A percentile compares a stretch with the other conserved stretches of the same genome.
phyloP scores from a whole-genome alignment of 2,113 vertebrate species.

The Athene cunicularia region DNA sequence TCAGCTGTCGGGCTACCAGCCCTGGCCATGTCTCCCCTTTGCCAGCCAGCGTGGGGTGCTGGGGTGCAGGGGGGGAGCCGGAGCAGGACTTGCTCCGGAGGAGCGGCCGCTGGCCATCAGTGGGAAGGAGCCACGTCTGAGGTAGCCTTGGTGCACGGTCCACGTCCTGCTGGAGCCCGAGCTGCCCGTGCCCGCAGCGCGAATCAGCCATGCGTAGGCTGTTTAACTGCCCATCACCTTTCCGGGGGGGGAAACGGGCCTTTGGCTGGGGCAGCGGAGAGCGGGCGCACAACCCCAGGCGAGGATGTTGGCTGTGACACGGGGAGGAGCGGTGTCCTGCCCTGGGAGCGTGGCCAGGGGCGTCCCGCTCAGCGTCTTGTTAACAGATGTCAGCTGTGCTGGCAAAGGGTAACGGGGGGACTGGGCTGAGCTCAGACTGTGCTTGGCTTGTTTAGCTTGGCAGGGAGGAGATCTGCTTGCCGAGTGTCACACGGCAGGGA shows the following conservation, averaged over 20 bases:
- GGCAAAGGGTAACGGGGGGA: rapidly evolving
- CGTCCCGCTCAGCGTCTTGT: background rate
- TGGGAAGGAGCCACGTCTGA: rapidly evolving
- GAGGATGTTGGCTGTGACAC: background rate
- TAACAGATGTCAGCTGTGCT: background rate
- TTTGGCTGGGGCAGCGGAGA: background rate
- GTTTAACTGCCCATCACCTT: background rate
- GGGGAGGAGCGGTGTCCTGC: background rate
- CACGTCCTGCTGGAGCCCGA: background rate
- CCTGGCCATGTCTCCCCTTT: background rate
- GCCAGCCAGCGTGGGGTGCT: rapidly evolving
- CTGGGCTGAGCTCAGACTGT: background rate
- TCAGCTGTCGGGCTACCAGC: background rate
- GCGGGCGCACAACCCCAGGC: rapidly evolving
- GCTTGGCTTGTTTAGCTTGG: background rate
- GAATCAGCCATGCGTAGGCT: background rate
- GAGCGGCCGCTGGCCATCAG: rapidly evolving
- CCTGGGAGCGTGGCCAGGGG: background rate
- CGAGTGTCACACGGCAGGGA: background rate
- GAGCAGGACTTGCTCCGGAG: rapidly evolving
- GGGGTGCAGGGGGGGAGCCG: background rate
- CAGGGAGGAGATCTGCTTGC: background rate
- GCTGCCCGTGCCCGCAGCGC: background rate
- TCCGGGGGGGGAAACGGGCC: background rate
- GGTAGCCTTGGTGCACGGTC: too few species aligned